Base-by-base conservation (phyloP, 1,140 invertebrate genomes). In the Lethocerus indicus region DNA sequence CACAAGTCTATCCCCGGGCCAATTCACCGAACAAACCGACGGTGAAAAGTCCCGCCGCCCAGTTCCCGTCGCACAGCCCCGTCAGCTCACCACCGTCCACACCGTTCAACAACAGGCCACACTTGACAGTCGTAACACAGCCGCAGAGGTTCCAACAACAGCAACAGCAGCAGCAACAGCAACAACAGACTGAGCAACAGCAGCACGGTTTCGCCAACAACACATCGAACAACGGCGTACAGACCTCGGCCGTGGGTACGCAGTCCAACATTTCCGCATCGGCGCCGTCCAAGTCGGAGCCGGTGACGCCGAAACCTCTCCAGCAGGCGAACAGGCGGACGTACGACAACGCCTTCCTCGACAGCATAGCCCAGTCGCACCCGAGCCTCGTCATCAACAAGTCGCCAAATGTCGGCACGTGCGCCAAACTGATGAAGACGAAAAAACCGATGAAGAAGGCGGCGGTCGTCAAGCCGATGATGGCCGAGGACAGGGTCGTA, bases 401-500 rank as follows among this genome's bases (percentile, higher is more conserved):
- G 41, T 55, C 56, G 9, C 45, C 45, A 14, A 23, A 21, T 2
- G 25, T 36, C 28, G 26, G 36, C 18, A 41, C 40, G 1, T 41
- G 37, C n/a, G 26, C 52, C 16, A 51, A 50, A 41, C 20, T 48
- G n/a, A 51, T 51, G 29, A 54, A 54, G 47, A 52, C 46, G n/a
- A 57, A 57, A 37, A 56, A 57, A 32, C 52, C 52, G 16, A 40
- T 52, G 6, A 61, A 61, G 50, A 58, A 59, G 49, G 58, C 59
- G 9, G 59, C 59, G n/a, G 54, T 61, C n/a, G 59, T 61, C 1
- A 61, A 61, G 49, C 58, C 58, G 14, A 61, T 60, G 58, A 58
- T 61, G 52, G 48, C 52, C 12, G 56, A 54, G 40, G 54, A 57
- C 37, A 43, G 47, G 25, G 45, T 28, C 25, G 28, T 13, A 12